phyloP scores from a whole-genome alignment of 1,140 invertebrate genomes.

The Eupeodes corollae region DNA sequence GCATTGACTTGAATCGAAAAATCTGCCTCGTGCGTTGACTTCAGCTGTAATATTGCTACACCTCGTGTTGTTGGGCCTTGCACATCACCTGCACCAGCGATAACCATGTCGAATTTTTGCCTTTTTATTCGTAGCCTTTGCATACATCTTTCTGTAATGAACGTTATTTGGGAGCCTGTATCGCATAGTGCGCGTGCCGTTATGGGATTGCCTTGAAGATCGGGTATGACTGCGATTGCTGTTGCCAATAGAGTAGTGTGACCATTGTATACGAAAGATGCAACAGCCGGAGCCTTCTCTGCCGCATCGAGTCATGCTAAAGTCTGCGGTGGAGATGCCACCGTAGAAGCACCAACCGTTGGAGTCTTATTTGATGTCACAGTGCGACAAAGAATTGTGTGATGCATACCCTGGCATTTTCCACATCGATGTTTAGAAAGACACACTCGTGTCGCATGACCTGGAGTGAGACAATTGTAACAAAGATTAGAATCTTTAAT shows the following conservation, averaged over 20 bases:
- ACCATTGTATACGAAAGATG: too few relatives aligned
- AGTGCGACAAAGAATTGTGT: not conserved
- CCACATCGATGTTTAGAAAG: too few relatives aligned
- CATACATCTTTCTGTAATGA: not conserved
- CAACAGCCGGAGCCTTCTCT: not conserved
- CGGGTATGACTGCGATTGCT: not conserved
- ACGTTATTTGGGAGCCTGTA: not conserved
- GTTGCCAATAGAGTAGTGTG: not conserved
- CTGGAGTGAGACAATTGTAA: too few relatives aligned
- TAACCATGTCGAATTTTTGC: not conserved
- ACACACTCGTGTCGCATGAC: too few relatives aligned
- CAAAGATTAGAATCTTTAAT: too few relatives aligned
- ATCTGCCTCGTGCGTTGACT: not conserved
- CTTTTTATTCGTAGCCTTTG: not conserved
- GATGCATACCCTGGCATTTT: not conserved
- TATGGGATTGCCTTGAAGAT: not conserved
- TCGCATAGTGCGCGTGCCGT: not conserved
- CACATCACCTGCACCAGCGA: not conserved
- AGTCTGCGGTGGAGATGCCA: too few relatives aligned
- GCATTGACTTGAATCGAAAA: not conserved
- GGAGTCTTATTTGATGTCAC: not conserved
- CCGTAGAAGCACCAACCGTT: not conserved
- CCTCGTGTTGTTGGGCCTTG: not conserved
- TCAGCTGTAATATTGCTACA: not conserved
- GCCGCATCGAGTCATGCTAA: not conserved